These are phyloP conservation scores for Diarsia rubi DNA, from an alignment of 2,888 invertebrate species.

Conservation along the genomic window DNA sequence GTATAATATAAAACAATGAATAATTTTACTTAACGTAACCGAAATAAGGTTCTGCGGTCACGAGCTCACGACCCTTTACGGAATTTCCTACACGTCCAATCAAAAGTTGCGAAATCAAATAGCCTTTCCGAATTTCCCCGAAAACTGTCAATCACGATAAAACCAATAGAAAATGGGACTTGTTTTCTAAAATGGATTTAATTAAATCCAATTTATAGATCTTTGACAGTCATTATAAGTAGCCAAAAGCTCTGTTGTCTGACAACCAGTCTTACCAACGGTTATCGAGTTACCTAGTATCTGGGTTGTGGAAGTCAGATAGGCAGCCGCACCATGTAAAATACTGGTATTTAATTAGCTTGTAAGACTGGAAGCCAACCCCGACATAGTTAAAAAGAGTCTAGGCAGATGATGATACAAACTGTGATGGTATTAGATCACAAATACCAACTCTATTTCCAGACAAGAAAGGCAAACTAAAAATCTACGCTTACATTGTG, in stretches of 20 bases:
- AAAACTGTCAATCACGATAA: conserved; percentile 40
- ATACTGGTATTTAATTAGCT: background rate
- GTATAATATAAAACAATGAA: conserved; percentile 4
- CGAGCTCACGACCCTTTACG: conserved; percentile 28
- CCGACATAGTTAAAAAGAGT: background rate
- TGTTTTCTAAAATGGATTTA: conserved; percentile 10
- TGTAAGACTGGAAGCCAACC: background rate
- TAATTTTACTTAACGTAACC: conserved; percentile 5
- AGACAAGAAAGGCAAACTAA: conserved; percentile 22
- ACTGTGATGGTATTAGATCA: background rate
- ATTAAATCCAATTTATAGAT: conserved; percentile 4
- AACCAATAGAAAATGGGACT: conserved; percentile 18
- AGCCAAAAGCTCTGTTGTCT: background rate
- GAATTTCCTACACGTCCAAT: conserved; percentile 23
- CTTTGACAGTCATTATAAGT: background rate
- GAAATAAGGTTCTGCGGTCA: conserved; percentile 40
- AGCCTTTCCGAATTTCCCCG: conserved; percentile 8
- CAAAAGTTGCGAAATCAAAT: conserved; percentile 50
- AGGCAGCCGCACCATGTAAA: background rate
- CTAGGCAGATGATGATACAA: background rate
- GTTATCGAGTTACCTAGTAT: background rate
- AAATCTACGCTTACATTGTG: conserved; percentile 40
- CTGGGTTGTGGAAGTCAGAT: background rate
- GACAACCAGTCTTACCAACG: background rate
- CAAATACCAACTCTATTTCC: background rate